Evolutionary conservation across 30 jellyfish, hydroid and myxozoan genomes (phyloP).

Genomic region (Cassiopea andromeda): DNA sequence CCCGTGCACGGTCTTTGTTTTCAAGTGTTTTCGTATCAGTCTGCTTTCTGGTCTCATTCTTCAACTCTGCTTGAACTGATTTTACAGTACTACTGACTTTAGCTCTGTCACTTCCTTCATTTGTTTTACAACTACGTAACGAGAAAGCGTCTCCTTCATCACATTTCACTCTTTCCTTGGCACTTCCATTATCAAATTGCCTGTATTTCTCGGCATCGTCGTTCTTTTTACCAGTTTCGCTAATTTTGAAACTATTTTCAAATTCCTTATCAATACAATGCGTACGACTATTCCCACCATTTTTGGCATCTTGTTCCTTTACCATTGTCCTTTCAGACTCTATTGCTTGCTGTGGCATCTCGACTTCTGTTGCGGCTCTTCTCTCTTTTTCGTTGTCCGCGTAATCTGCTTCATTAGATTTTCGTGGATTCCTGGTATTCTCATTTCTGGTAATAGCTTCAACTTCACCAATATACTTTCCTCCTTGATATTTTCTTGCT

Average conservation of each 20-base stretch:
- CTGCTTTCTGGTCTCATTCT: neutral
- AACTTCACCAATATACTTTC: conserved; percentile 50
- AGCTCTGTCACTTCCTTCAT: neutral
- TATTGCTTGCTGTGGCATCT: neutral
- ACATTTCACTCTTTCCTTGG: neutral
- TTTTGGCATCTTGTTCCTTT: too few relatives aligned
- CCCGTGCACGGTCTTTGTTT: neutral
- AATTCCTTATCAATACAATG: too few relatives aligned
- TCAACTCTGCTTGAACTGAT: neutral
- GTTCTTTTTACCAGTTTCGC: neutral
- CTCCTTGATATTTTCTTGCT: conserved; percentile 57
- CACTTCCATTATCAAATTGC: neutral
- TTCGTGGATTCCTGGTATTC: neutral
- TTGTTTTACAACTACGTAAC: neutral
- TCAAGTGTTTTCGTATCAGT: neutral
- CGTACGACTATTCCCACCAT: too few relatives aligned
- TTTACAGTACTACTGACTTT: neutral
- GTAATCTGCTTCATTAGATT: neutral
- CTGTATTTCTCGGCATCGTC: neutral
- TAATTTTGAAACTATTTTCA: too few relatives aligned
- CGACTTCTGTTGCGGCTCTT: too few relatives aligned
- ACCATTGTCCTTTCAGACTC: neutral
- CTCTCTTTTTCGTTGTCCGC: neutral
- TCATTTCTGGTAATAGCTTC: conserved; percentile 24
- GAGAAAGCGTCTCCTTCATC: neutral